These are phyloP conservation scores for Amblyornis subalaris DNA, from an alignment of 2,113 vertebrate genomes.

Conservation along the genomic window DNA sequence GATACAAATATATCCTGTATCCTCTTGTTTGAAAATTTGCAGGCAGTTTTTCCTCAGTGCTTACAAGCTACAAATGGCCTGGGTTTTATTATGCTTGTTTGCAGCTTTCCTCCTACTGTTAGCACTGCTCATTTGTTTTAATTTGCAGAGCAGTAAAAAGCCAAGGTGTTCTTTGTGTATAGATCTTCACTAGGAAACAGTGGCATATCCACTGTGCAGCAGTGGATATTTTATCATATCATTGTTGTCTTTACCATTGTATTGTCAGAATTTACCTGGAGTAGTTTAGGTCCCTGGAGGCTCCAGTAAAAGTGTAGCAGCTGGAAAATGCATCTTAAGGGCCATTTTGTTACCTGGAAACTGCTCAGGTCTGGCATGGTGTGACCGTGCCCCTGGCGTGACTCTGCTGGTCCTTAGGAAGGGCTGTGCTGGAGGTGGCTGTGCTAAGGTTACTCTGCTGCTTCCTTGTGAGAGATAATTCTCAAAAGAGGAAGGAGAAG, in stretches of 20 bases:
- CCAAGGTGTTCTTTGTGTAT: neutral
- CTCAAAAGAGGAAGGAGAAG: neutral
- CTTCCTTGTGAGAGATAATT: neutral
- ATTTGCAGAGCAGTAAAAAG: neutral
- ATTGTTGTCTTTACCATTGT: neutral
- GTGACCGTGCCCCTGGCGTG: accelerated
- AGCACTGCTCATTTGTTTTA: neutral
- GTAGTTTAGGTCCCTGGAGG: neutral
- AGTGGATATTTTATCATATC: neutral
- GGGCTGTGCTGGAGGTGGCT: neutral
- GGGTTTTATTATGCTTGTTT: neutral
- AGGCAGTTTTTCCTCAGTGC: neutral
- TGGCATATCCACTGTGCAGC: neutral
- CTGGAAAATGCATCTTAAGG: neutral
- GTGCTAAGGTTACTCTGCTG: neutral
- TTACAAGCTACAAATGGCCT: neutral
- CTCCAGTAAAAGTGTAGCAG: neutral
- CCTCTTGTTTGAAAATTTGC: neutral
- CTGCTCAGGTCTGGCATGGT: neutral
- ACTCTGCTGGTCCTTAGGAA: neutral
- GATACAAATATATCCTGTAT: neutral
- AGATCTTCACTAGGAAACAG: neutral
- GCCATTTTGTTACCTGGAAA: constrained; percentile 13
- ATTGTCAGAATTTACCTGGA: neutral
- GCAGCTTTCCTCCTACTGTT: neutral